A percentile compares a stretch with the other conserved stretches of the same genome.
Conservation (phyloP, 2,888 invertebrate species). For the Isoperla grammatica region DNA sequence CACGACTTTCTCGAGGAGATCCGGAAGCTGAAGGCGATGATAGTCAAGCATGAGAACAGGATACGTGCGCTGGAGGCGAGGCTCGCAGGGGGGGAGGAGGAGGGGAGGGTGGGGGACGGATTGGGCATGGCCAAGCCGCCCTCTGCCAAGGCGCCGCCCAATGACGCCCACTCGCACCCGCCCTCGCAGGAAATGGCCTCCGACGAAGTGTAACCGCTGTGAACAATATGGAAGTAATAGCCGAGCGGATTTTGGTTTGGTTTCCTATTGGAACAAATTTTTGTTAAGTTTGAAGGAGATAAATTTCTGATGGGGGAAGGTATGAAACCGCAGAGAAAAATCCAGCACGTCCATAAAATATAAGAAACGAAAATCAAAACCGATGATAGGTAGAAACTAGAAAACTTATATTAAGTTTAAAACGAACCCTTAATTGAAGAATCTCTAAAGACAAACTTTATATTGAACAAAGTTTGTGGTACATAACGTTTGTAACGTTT, state of each 20-base stretch:
- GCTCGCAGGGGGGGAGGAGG: constrained; percentile 25
- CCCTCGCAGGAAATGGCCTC: constrained; percentile 37
- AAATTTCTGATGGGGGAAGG: neutral
- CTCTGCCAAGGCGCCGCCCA: constrained; percentile 18
- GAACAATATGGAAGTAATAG: neutral
- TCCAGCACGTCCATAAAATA: neutral
- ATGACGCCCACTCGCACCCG: constrained; percentile 30
- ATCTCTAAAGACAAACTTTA: no score
- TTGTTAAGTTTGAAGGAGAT: neutral
- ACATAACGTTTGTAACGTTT: no score
- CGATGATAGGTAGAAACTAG: no score
- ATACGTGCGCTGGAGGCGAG: constrained; percentile 69
- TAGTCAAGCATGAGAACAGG: constrained; percentile 87
- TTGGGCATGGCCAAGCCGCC: constrained; percentile 28
- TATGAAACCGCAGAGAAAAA: neutral
- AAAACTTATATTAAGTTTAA: no score
- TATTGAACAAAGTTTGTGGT: no score
- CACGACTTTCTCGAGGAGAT: constrained; percentile 79
- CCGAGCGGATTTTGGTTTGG: neutral
- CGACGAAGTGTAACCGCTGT: constrained; percentile 39
- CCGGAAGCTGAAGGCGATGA: constrained; percentile 86
- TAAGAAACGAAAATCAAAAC: no score
- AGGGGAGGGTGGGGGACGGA: constrained; percentile 29
- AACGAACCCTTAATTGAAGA: no score
- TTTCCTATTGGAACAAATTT: neutral